A percentile compares a stretch with the other conserved stretches of the same genome.
Evolutionary conservation across 2,888 invertebrate genomes (phyloP).

Genomic region (Mythimna pallens): DNA sequence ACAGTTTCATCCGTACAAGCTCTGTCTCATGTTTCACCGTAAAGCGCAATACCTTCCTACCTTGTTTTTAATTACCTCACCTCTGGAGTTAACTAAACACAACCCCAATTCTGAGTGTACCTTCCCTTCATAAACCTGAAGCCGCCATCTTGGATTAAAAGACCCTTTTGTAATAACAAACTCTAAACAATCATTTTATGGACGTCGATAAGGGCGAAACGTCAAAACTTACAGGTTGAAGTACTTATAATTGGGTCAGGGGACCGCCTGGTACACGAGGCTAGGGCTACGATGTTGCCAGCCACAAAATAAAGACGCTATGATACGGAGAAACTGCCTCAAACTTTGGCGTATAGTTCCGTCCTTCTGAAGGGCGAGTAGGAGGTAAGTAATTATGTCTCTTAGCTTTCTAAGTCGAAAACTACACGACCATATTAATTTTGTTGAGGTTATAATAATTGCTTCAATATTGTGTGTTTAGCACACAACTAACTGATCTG

Average conservation of each 20-base stretch:
- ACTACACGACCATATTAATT: not conserved
- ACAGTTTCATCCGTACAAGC: slow-evolving; percentile 1
- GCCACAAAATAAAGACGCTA: slow-evolving; percentile 27
- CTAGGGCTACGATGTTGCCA: slow-evolving; percentile 21
- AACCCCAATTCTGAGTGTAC: slow-evolving; percentile 35
- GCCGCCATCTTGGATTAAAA: slow-evolving; percentile 52
- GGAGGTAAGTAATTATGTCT: not conserved
- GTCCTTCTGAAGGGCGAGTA: not conserved
- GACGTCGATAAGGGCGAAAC: slow-evolving; percentile 28
- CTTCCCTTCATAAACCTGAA: slow-evolving; percentile 30
- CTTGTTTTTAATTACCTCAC: slow-evolving; percentile 43
- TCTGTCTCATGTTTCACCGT: slow-evolving; percentile 22
- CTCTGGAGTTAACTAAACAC: slow-evolving; percentile 44
- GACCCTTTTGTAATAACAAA: slow-evolving; percentile 52
- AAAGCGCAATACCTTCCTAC: slow-evolving; percentile 9
- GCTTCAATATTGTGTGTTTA: too few relatives aligned
- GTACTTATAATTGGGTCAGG: slow-evolving; percentile 42
- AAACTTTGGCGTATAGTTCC: slow-evolving; percentile 2
- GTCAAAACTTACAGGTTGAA: slow-evolving; percentile 43
- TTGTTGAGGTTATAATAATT: not conserved
- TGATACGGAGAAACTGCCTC: slow-evolving; percentile 21
- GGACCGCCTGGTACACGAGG: not conserved
- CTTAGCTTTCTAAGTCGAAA: not conserved
- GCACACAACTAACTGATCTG: too few relatives aligned
- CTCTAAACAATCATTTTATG: slow-evolving; percentile 54